Evolutionary conservation across 2,113 vertebrate genomes (phyloP).

Genomic region (Salminus brasiliensis): DNA sequence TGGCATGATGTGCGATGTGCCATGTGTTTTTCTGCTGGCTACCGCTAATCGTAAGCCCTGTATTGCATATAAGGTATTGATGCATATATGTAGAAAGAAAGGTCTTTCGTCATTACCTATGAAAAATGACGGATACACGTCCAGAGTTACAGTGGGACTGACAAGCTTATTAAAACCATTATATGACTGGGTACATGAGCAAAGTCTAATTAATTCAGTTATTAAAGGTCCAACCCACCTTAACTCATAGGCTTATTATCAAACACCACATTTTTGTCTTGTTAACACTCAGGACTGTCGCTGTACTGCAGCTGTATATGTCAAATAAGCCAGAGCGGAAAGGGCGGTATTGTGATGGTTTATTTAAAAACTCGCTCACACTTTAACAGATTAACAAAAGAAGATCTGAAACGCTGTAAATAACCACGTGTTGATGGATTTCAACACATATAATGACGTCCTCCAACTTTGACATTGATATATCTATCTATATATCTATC

Average conservation of each 20-base stretch:
- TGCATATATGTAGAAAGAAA: not conserved
- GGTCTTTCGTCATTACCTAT: not conserved
- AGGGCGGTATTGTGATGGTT: not conserved
- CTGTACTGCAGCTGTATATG: too few relatives aligned
- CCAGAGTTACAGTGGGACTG: not conserved
- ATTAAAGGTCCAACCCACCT: not conserved
- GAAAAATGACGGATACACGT: not conserved
- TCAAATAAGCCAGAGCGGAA: not conserved
- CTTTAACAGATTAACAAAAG: not conserved
- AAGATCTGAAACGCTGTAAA: not conserved
- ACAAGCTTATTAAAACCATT: not conserved
- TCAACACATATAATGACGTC: not conserved
- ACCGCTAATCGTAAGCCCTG: conserved; percentile 34
- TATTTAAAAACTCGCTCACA: not conserved
- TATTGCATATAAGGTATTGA: conserved; percentile 23
- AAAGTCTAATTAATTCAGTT: not conserved
- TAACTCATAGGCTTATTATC: too few relatives aligned
- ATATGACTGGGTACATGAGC: too few relatives aligned
- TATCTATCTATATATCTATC: not conserved
- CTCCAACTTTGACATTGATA: not conserved
- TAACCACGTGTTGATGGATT: not conserved
- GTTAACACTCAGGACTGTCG: too few relatives aligned
- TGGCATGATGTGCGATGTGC: conserved; percentile 19
- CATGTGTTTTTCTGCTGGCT: conserved; percentile 14
- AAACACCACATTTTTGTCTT: too few relatives aligned